Conservation (phyloP, 2,113 vertebrate genomes). For the Pimephales promelas region DNA sequence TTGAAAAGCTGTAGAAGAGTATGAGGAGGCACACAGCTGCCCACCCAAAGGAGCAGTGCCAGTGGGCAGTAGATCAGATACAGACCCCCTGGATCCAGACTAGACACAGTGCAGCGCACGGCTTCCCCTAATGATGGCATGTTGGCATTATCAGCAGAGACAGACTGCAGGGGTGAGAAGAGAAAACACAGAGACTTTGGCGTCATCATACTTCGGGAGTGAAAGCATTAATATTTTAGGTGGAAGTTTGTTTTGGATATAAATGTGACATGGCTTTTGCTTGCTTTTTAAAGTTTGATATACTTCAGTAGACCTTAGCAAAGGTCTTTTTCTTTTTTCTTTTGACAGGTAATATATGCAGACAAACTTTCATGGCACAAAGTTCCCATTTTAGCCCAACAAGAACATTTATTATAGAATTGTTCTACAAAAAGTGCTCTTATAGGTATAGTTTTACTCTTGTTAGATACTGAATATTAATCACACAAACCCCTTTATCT, state of each 20-base stretch:
- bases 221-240: slow-evolving; percentile 3
- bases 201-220: neutral
- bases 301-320: neutral
- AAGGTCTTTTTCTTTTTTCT: too few relatives aligned
- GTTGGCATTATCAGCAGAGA: slow-evolving; percentile 12
- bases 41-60: slow-evolving; percentile 77
- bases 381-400: neutral
- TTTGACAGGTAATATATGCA: too few relatives aligned
- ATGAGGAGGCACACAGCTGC: slow-evolving; percentile 61
- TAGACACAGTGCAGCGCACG: slow-evolving; percentile 68
- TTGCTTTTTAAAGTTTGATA: neutral
- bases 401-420: neutral
- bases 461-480: too few relatives aligned
- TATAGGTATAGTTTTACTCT: too few relatives aligned
- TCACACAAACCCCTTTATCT: too few relatives aligned
- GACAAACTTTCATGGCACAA: neutral
- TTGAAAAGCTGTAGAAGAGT: slow-evolving; percentile 72
- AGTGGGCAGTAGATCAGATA: slow-evolving; percentile 72
- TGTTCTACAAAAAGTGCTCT: neutral
- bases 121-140: slow-evolving; percentile 38
- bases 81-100: slow-evolving; percentile 66
- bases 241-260: neutral
- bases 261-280: neutral
- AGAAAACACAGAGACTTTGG: neutral
- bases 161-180: slow-evolving; percentile 53